Base-by-base conservation (phyloP, 2,797 vertebrate species). In the Chiloscyllium punctatum region DNA sequence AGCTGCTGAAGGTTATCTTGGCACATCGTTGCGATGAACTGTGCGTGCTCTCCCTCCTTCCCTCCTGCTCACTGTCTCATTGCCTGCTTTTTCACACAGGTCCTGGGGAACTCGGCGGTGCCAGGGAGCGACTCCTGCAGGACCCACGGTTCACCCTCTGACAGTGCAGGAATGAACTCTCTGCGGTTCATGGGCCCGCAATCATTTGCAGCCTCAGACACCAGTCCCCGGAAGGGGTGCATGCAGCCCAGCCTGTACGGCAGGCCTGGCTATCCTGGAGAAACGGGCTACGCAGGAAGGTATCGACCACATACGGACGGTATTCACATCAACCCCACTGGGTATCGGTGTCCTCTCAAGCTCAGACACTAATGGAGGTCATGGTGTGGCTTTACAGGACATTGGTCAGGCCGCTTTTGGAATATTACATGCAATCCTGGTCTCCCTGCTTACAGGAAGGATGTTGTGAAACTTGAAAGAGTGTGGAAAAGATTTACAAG, bases 171-270 rank as follows among this genome's bases (percentile, higher is more conserved):
- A 53, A 98, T 99, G 98, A 98, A 97, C 95, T 98, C 98, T 0
- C 98, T 98, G 0, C 98, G 98, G 91, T 99, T 98, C 96, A 98
- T 99, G 97, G 97, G 98, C 1, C 99, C 99, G 97, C 99, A 98
- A 97, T 97, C 98, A 0, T 99, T 99, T 0, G 96, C 97, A 30
- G 42, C 84, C 53, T 13, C 86, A 0, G 99, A 99, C 96, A 97
- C 97, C 0, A 95, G 96, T 0, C 96, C 98, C 0, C 96, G 97
- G 53, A 99, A 99, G 96, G 97, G 98, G 42, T 99, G 98, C 0
- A 97, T 98, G 95, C 99, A 98, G 96, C 98, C 98, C 0, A 97
- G 98, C 0, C 97, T 99, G 97, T 99, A 99, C 0, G 97, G 98
- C 68, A 98, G 99, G 0, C 96, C 96, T 0, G 25, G 97, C 95